These are phyloP conservation scores for Enchytraeus crypticus DNA, from an alignment of 2,888 invertebrate genomes.

Conservation along the genomic window DNA sequence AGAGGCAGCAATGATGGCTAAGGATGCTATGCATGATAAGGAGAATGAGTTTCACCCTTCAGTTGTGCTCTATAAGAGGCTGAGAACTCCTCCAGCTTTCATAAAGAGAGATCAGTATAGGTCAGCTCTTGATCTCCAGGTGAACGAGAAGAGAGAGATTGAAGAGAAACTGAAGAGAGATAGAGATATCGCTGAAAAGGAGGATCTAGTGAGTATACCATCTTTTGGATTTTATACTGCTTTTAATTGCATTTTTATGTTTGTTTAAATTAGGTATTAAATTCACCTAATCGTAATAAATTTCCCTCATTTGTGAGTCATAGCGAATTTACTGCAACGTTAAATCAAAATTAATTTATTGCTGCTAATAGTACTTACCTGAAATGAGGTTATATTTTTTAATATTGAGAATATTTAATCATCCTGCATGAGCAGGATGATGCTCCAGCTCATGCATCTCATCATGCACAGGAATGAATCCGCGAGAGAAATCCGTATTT, in stretches of 20 bases:
- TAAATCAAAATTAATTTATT: too few species aligned
- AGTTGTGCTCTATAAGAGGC: not conserved
- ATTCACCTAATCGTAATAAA: too few species aligned
- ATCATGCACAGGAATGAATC: too few species aligned
- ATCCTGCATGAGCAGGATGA: too few species aligned
- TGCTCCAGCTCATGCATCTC: too few species aligned
- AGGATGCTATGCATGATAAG: not conserved
- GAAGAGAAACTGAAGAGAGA: not conserved
- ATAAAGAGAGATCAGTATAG: not conserved
- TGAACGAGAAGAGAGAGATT: too few species aligned
- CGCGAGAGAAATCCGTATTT: too few species aligned
- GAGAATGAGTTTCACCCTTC: not conserved
- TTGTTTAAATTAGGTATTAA: not conserved
- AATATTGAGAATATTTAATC: too few species aligned
- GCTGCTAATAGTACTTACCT: too few species aligned
- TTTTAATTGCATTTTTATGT: not conserved
- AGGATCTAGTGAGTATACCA: not conserved
- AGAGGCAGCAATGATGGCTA: not conserved
- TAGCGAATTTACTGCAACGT: too few species aligned
- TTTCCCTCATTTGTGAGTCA: too few species aligned
- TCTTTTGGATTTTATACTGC: not conserved
- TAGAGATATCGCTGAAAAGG: not conserved
- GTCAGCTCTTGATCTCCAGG: not conserved
- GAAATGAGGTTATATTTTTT: too few species aligned
- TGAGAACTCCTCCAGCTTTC: not conserved